Evolutionary conservation across 2,113 vertebrate species (phyloP).

Genomic region (Phoxinus phoxinus): DNA sequence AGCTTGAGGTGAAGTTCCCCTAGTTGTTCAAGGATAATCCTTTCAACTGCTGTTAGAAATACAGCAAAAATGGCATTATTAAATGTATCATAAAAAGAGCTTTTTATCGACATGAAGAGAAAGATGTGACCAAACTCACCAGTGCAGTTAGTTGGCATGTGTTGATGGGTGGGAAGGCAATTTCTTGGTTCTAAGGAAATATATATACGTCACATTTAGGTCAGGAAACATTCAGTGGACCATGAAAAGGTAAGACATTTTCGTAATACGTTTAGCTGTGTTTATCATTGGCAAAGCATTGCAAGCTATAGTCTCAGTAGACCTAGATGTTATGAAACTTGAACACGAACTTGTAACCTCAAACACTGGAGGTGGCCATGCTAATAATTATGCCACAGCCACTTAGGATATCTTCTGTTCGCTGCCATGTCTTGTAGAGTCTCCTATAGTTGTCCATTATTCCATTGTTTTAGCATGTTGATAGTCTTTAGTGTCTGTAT

Average conservation of each 20-base stretch:
- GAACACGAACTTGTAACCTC: too few species aligned
- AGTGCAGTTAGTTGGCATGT: neutral
- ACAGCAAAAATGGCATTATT: neutral
- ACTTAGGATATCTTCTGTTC: too few species aligned
- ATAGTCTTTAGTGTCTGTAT: too few species aligned
- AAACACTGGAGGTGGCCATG: too few species aligned
- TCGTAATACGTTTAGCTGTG: neutral
- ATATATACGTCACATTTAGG: neutral
- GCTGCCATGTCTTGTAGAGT: too few species aligned
- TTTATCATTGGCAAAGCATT: neutral
- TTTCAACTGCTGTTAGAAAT: neutral
- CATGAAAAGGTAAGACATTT: neutral
- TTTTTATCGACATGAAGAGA: neutral
- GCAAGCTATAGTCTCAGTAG: neutral
- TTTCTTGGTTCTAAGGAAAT: neutral
- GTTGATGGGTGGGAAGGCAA: neutral
- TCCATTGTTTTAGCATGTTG: too few species aligned
- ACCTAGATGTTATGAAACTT: too few species aligned
- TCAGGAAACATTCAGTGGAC: neutral
- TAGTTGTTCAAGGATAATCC: neutral
- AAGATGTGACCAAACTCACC: neutral
- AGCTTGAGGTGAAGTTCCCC: neutral
- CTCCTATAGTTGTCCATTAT: too few species aligned
- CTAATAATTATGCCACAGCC: too few species aligned
- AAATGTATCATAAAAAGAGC: neutral